These are phyloP conservation scores for Pyralis farinalis DNA, from an alignment of 2,888 invertebrate genomes.

Conservation along the genomic window DNA sequence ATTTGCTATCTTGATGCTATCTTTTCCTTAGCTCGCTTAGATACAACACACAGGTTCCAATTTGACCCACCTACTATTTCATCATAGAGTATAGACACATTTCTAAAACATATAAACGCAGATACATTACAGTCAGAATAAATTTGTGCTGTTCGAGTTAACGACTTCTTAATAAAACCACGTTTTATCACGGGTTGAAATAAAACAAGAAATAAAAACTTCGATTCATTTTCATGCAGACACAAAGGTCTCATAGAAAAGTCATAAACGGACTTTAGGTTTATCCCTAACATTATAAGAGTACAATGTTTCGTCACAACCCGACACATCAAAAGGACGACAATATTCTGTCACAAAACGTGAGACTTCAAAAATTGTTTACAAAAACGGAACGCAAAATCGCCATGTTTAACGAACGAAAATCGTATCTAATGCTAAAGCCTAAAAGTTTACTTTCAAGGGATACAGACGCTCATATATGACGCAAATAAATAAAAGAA, in stretches of 20 bases:
- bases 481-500: constrained; percentile 24
- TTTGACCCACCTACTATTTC: too few relatives aligned
- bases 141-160: constrained; percentile 20
- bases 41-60: too few relatives aligned
- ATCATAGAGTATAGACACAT: too few relatives aligned
- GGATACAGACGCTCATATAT: constrained; percentile 25
- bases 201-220: constrained; percentile 66
- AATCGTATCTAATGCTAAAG: constrained; percentile 15
- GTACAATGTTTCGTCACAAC: constrained; percentile 55
- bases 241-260: constrained; percentile 60
- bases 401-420: constrained; percentile 16
- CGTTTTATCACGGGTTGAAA: constrained; percentile 43
- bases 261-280: constrained; percentile 65
- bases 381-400: constrained; percentile 27
- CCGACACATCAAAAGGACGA: constrained; percentile 62
- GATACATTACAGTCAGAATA: not conserved
- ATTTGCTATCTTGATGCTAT: too few relatives aligned
- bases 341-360: constrained; percentile 63
- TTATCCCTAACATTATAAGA: constrained; percentile 66
- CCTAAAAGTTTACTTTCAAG: constrained; percentile 14
- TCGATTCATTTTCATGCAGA: constrained; percentile 56
- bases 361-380: constrained; percentile 44
- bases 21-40: too few relatives aligned
- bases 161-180: constrained; percentile 32
- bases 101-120: too few relatives aligned